These are phyloP conservation scores for Asobara japonica DNA, from an alignment of 1,140 invertebrate species.

Conservation along the genomic window DNA sequence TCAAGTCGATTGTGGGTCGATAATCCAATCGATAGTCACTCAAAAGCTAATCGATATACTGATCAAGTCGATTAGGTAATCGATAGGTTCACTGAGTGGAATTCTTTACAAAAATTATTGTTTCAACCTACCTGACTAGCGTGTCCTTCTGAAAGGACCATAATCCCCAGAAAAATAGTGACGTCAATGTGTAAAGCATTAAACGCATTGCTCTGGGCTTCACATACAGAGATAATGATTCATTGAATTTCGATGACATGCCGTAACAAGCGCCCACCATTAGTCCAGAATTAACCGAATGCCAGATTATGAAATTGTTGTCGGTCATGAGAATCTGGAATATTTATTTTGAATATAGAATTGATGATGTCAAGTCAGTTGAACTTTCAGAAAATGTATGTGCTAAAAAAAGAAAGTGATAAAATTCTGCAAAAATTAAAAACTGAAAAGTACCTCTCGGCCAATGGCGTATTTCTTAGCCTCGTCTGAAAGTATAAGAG, in stretches of 20 bases:
- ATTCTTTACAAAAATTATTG: background rate
- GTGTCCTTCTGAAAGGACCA: constrained; percentile 75
- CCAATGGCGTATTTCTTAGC: constrained; percentile 83
- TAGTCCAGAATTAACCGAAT: constrained; percentile 47
- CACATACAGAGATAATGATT: constrained; percentile 67
- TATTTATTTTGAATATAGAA: too few relatives aligned
- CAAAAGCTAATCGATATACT: background rate
- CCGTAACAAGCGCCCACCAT: constrained; percentile 66
- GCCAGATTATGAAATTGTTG: constrained; percentile 59
- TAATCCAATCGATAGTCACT: too few relatives aligned
- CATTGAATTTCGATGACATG: constrained; percentile 60
- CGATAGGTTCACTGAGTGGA: too few relatives aligned
- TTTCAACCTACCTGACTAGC: constrained; percentile 59
- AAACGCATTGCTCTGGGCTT: constrained; percentile 57
- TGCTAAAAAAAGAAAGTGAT: too few relatives aligned
- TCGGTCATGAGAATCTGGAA: constrained; percentile 64
- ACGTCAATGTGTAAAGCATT: constrained; percentile 23
- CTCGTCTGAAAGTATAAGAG: constrained; percentile 76
- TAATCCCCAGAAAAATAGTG: constrained; percentile 21
- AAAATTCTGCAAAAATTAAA: too few relatives aligned
- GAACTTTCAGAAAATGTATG: too few relatives aligned
- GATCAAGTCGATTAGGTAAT: too few relatives aligned
- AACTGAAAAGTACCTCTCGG: constrained; percentile 71
- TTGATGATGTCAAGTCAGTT: too few relatives aligned
- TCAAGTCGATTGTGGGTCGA: too few relatives aligned